Conservation (phyloP, 1,140 invertebrate species). For the Drosophila kohkoa region DNA sequence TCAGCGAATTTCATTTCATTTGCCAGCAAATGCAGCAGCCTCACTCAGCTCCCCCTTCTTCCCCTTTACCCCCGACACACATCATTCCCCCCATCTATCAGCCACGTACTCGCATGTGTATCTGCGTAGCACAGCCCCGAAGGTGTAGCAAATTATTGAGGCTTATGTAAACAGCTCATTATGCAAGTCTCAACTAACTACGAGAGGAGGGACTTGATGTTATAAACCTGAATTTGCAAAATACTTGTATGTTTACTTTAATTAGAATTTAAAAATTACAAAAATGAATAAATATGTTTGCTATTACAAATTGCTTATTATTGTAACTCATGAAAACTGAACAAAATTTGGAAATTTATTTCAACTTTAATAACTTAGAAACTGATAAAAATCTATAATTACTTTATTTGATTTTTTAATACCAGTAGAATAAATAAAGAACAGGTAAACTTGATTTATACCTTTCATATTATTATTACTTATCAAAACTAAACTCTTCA, state of each 20-base stretch:
- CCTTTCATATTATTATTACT: too few species aligned
- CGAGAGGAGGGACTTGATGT: background rate
- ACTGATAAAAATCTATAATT: too few species aligned
- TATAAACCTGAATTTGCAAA: background rate
- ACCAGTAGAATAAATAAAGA: too few species aligned
- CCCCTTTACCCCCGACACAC: background rate
- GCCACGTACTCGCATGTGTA: background rate
- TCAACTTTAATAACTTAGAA: too few species aligned
- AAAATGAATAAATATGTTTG: too few species aligned
- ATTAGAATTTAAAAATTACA: background rate
- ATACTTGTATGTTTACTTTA: background rate
- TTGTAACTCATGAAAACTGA: too few species aligned
- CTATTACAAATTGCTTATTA: too few species aligned
- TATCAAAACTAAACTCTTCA: background rate
- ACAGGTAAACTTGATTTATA: too few species aligned
- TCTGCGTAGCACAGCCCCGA: conserved; percentile 1
- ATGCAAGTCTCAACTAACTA: conserved; percentile 11
- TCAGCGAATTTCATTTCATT: conserved; percentile 66
- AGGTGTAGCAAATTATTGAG: conserved; percentile 29
- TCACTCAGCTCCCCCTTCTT: background rate
- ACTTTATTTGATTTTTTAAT: too few species aligned
- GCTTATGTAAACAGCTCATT: conserved; percentile 35
- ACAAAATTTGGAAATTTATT: too few species aligned
- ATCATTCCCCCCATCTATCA: conserved; percentile 2
- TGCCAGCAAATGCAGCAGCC: conserved; percentile 42